Evolutionary conservation across 2,797 vertebrate species (phyloP).

Genomic region (Neosilurus hyrtlii): DNA sequence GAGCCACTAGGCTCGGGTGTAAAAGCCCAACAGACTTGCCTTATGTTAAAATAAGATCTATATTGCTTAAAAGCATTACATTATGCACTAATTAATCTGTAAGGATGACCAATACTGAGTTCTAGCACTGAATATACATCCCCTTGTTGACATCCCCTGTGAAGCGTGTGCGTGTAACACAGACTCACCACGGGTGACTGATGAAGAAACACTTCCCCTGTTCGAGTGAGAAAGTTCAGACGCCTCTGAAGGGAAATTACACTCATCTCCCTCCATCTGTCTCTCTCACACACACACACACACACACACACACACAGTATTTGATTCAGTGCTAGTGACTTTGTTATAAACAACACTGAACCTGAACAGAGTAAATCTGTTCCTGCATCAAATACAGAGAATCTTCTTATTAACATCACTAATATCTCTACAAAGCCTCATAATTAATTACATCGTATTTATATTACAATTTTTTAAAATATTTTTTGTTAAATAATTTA

Average conservation of each 20-base stretch:
- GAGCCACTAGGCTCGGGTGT: too few species aligned
- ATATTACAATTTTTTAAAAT: too few species aligned
- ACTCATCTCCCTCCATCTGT: constrained; percentile 83
- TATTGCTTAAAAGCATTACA: too few species aligned
- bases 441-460: background rate
- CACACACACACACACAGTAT: background rate
- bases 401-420: background rate
- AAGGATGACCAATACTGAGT: background rate
- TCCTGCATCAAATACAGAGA: background rate
- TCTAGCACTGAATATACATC: background rate
- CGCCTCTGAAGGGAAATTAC: constrained; percentile 69
- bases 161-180: background rate
- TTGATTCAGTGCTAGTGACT: background rate
- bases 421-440: too few species aligned
- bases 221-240: constrained; percentile 75
- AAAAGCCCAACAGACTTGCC: too few species aligned
- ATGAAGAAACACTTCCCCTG: constrained; percentile 85
- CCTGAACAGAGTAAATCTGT: background rate
- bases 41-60: too few species aligned
- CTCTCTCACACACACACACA: constrained; percentile 41
- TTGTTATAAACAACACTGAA: background rate
- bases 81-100: too few species aligned
- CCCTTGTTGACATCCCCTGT: background rate
- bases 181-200: constrained; percentile 76
- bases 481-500: too few species aligned